phyloP scores from a whole-genome alignment of 2,888 invertebrate genomes.

The Rhabditophanes sp. region DNA sequence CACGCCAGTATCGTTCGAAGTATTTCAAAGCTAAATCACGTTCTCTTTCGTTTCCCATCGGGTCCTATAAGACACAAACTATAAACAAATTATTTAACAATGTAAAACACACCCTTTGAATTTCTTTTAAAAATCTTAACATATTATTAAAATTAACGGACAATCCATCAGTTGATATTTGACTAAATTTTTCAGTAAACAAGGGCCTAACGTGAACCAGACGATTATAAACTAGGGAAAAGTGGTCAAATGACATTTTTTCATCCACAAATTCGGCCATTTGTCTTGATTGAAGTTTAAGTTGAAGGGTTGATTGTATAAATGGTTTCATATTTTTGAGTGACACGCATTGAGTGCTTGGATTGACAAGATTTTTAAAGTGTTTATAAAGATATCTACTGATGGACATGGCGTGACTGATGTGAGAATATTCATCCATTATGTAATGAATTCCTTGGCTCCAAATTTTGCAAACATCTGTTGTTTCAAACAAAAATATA shows the following conservation, averaged over 20 bases:
- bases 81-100: constrained; percentile 1
- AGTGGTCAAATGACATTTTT: constrained; percentile 15
- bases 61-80: constrained; percentile 9
- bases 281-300: constrained; percentile 32
- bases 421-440: constrained; percentile 15
- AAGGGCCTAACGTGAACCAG: constrained; percentile 14
- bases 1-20: constrained; percentile 26
- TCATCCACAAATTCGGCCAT: constrained; percentile 41
- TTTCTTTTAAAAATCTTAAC: constrained; percentile 15
- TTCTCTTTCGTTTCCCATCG: too few relatives aligned
- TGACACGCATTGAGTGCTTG: constrained; percentile 23
- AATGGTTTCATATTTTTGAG: constrained; percentile 43
- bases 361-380: constrained; percentile 24
- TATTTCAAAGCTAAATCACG: too few relatives aligned
- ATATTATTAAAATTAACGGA: constrained; percentile 26
- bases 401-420: constrained; percentile 15
- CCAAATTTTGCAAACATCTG: constrained; percentile 34
- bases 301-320: constrained; percentile 39
- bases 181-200: constrained; percentile 9
- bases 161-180: constrained; percentile 11
- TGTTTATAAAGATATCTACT: constrained; percentile 38
- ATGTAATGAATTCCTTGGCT: constrained; percentile 28
- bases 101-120: constrained; percentile 5
- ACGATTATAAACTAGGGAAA: constrained; percentile 17
- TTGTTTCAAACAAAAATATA: constrained; percentile 26